Conservation (phyloP, 1,140 invertebrate genomes). For the Bombus soroeensis region DNA sequence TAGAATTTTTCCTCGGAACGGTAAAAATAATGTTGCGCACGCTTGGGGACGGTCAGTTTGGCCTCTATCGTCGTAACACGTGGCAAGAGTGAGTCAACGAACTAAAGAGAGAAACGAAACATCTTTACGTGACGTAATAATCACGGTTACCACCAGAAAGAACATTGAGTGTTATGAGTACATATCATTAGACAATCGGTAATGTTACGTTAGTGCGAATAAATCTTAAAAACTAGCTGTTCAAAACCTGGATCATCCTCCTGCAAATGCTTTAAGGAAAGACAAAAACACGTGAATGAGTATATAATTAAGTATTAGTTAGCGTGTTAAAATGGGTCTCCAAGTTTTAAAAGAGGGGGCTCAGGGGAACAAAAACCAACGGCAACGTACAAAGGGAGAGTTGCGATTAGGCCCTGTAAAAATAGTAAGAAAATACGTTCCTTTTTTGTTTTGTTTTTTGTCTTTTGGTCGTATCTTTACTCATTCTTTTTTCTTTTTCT, state of each 20-base stretch:
- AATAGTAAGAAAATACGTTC: conserved; percentile 71
- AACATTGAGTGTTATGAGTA: conserved; percentile 78
- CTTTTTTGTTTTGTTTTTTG: conserved; percentile 15
- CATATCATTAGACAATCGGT: conserved; percentile 76
- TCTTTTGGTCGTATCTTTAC: conserved; percentile 55
- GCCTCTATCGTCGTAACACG: conserved; percentile 75
- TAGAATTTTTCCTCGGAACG: not conserved
- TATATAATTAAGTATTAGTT: conserved; percentile 74
- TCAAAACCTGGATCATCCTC: conserved; percentile 83
- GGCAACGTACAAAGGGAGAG: conserved; percentile 71
- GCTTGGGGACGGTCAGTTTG: conserved; percentile 58
- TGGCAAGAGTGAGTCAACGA: conserved; percentile 77
- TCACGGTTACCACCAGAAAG: conserved; percentile 78
- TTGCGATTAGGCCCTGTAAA: conserved; percentile 76
- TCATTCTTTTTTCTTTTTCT: conserved; percentile 29
- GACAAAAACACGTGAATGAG: conserved; percentile 80
- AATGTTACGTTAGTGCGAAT: conserved; percentile 74
- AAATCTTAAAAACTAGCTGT: conserved; percentile 81
- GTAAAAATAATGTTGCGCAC: conserved; percentile 53
- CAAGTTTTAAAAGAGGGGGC: conserved; percentile 51
- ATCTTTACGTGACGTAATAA: conserved; percentile 74
- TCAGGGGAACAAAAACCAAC: conserved; percentile 62
- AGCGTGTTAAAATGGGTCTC: conserved; percentile 72
- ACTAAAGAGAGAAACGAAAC: conserved; percentile 74
- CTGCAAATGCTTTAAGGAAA: conserved; percentile 83